Conservation (phyloP, 2,797 vertebrate genomes). For the Apogon hyalosoma region DNA sequence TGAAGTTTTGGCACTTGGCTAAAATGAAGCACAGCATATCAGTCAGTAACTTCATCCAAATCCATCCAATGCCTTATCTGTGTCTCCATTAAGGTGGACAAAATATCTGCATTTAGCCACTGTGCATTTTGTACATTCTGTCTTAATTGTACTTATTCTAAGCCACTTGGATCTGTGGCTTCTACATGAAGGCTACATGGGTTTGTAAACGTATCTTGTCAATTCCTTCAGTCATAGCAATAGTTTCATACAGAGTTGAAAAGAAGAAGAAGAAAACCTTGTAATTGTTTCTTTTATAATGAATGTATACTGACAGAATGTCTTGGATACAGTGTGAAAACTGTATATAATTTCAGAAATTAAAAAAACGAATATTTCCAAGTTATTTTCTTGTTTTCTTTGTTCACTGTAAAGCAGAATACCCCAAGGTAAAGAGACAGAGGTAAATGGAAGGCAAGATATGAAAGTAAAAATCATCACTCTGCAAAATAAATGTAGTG, state of each 20-base stretch:
- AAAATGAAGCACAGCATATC: not conserved
- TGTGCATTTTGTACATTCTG: conserved; percentile 53
- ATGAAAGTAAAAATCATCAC: not conserved
- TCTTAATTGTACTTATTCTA: conserved; percentile 42
- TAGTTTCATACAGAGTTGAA: conserved; percentile 21
- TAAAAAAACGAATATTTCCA: conserved; percentile 69
- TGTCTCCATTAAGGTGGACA: conserved; percentile 20
- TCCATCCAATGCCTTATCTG: conserved; percentile 23
- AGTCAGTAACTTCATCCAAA: conserved; percentile 12
- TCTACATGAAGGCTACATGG: conserved; percentile 13
- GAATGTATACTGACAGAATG: conserved; percentile 61
- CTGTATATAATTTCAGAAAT: conserved; percentile 59
- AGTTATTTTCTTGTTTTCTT: conserved; percentile 8
- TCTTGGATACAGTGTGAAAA: conserved; percentile 45
- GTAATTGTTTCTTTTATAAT: conserved; percentile 58
- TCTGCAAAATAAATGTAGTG: conserved; percentile 14
- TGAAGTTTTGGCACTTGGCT: not conserved
- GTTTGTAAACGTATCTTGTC: conserved; percentile 18
- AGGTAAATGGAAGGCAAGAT: not conserved
- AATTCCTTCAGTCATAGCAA: conserved; percentile 9
- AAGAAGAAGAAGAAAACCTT: conserved; percentile 25
- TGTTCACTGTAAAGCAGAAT: not conserved
- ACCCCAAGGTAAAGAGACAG: not conserved
- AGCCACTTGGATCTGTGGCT: conserved; percentile 45
- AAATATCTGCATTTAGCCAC: not conserved